Conservation (phyloP, 2,797 vertebrate genomes). For the Hyperoplus immaculatus region DNA sequence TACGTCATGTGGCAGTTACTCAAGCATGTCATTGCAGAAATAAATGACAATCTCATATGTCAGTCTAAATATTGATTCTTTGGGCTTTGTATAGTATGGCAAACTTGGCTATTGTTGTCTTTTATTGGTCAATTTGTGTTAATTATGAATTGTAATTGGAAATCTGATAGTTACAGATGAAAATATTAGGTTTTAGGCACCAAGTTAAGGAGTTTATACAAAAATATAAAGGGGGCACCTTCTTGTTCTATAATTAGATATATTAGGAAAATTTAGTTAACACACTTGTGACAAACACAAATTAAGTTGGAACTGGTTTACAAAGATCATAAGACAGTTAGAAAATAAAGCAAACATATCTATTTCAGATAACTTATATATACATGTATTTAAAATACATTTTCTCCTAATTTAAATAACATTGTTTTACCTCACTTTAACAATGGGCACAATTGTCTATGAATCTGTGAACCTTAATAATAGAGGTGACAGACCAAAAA, state of each 20-base stretch:
- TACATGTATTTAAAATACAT: too few species aligned
- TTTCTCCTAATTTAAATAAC: too few species aligned
- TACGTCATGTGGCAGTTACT: conserved; percentile 81
- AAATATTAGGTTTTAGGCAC: background rate
- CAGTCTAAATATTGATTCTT: conserved; percentile 73
- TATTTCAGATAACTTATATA: too few species aligned
- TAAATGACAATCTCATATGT: conserved; percentile 74
- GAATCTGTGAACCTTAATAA: too few species aligned
- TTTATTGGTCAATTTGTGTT: conserved; percentile 56
- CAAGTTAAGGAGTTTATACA: background rate
- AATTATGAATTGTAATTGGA: conserved; percentile 1
- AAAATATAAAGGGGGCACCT: background rate
- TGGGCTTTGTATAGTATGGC: conserved; percentile 54
- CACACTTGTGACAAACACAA: background rate
- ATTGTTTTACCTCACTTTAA: too few species aligned
- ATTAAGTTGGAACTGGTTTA: background rate
- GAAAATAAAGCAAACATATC: too few species aligned
- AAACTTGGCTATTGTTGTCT: conserved; percentile 55
- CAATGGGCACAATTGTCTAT: too few species aligned
- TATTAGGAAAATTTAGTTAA: background rate
- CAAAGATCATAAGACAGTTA: background rate
- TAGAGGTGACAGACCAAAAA: too few species aligned
- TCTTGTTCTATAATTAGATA: background rate
- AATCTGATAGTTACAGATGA: conserved; percentile 7
- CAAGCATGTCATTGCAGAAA: conserved; percentile 81